Evolutionary conservation across 2,888 invertebrate species (phyloP).

Genomic region (Eucriotettix oculatus): DNA sequence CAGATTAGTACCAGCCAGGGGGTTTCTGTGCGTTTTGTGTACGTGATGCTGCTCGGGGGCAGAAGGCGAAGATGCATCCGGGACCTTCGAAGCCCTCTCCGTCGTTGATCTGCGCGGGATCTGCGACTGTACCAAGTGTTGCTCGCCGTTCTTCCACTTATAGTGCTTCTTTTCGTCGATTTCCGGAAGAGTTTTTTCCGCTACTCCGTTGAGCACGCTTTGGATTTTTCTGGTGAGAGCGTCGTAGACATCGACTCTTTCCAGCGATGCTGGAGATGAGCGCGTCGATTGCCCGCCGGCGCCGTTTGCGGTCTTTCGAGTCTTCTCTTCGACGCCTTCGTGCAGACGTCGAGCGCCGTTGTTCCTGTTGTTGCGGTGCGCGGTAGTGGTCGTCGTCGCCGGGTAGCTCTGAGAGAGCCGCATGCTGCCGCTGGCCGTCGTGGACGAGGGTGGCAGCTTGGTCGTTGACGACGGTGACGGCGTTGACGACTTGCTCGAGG

Average conservation of each 20-base stretch:
- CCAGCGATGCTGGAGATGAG: slow-evolving; percentile 26
- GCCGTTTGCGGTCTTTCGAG: neutral
- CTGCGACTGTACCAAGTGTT: slow-evolving; percentile 3
- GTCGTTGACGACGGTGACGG: slow-evolving; percentile 8
- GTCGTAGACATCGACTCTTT: slow-evolving; percentile 21
- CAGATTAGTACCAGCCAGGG: neutral
- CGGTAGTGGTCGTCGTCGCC: slow-evolving; percentile 14
- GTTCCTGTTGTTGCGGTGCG: slow-evolving; percentile 10
- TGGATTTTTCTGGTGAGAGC: neutral
- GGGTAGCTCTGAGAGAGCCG: slow-evolving; percentile 37
- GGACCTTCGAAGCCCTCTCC: neutral
- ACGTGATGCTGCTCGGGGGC: neutral
- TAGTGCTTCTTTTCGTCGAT: slow-evolving; percentile 4
- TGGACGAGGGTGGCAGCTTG: slow-evolving; percentile 6
- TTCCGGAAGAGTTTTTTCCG: neutral
- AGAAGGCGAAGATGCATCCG: neutral
- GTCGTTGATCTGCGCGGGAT: slow-evolving; percentile 4
- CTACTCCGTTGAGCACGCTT: neutral
- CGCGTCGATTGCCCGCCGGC: slow-evolving; percentile 15
- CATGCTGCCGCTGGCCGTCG: slow-evolving; percentile 22
- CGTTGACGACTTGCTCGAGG: slow-evolving; percentile 12
- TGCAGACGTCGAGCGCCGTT: slow-evolving; percentile 26
- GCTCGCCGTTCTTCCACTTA: slow-evolving; percentile 5
- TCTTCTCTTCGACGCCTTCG: slow-evolving; percentile 7
- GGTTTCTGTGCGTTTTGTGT: neutral